Conservation (phyloP, 2,888 invertebrate species). For the Eupithecia insigniata region DNA sequence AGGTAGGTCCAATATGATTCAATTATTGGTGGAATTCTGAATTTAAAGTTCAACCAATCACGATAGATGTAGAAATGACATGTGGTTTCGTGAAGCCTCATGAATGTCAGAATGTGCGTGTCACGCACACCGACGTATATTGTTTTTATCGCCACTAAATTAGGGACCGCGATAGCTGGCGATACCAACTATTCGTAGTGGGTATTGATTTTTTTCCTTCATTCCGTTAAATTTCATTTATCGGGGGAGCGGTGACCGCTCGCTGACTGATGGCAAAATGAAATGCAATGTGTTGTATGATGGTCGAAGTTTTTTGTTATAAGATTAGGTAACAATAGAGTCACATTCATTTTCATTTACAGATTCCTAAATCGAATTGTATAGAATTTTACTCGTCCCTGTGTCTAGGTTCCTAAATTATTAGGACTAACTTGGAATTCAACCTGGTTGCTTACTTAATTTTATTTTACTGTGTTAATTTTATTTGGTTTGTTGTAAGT, state of each 20-base stretch:
- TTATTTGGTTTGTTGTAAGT: too few relatives aligned
- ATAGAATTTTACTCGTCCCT: too few relatives aligned
- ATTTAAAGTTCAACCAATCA: conserved; percentile 5
- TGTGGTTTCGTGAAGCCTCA: conserved; percentile 66
- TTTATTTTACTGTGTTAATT: neutral
- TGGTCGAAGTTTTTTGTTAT: neutral
- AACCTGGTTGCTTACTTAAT: neutral
- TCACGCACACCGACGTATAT: conserved; percentile 63
- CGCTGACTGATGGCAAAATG: conserved; percentile 33
- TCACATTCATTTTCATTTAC: neutral
- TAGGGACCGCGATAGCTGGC: conserved; percentile 74
- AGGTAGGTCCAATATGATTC: neutral
- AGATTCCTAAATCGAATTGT: neutral
- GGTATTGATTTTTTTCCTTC: conserved; percentile 84
- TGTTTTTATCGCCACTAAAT: conserved; percentile 82
- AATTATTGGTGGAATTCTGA: neutral
- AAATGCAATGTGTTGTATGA: conserved; percentile 5
- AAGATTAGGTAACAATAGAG: neutral
- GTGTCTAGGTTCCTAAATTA: neutral
- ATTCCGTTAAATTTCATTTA: conserved; percentile 85
- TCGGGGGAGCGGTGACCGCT: conserved; percentile 74
- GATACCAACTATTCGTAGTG: conserved; percentile 65
- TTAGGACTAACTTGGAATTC: too few relatives aligned
- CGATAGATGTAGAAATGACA: conserved; percentile 8
- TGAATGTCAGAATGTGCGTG: conserved; percentile 66